phyloP scores from a whole-genome alignment of 1,140 invertebrate species.

The Macrostomum lignano region DNA sequence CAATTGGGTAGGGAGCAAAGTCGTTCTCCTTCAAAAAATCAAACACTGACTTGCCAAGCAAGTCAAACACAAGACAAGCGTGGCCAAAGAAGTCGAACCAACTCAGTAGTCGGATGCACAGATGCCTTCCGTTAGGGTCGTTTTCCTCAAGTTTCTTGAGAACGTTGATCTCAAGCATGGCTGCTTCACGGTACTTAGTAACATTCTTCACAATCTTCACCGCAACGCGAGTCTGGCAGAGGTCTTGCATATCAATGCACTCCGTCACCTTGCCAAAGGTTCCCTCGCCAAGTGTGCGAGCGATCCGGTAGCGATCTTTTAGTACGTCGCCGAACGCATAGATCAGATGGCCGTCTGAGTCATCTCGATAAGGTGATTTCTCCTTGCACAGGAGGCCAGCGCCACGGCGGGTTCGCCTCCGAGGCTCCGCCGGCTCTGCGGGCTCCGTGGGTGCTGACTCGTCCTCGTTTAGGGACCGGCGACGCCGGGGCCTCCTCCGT shows the following conservation, averaged over 20 bases:
- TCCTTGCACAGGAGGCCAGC: too few relatives aligned
- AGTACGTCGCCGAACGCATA: too few relatives aligned
- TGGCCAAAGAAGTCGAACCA: slow-evolving; percentile 98
- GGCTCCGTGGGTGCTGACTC: too few relatives aligned
- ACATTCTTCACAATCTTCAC: slow-evolving; percentile 99
- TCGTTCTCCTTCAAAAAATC: slow-evolving; percentile 98
- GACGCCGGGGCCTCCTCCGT: too few relatives aligned
- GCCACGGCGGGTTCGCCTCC: too few relatives aligned
- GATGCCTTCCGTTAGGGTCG: slow-evolving; percentile 65
- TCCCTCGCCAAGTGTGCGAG: slow-evolving; percentile 85
- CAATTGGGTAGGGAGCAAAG: slow-evolving; percentile 83
- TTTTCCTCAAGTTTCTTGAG: slow-evolving; percentile 70
- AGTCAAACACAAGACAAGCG: slow-evolving; percentile 94
- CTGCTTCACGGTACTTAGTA: slow-evolving; percentile 93
- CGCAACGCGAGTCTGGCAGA: slow-evolving; percentile 35
- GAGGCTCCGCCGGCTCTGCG: too few relatives aligned
- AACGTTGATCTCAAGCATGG: slow-evolving; percentile 95
- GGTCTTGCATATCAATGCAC: slow-evolving; percentile 43
- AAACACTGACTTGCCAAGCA: slow-evolving; percentile 91
- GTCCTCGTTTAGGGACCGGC: too few relatives aligned
- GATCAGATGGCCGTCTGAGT: too few relatives aligned
- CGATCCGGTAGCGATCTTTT: slow-evolving; percentile 44
- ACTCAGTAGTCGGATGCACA: slow-evolving; percentile 89
- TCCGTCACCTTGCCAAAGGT: slow-evolving; percentile 98
- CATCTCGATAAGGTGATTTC: too few relatives aligned